A percentile compares a stretch with the other conserved stretches of the same genome.
Conservation (phyloP, 2,888 invertebrate genomes). For the Scaptomyza caliginosa region DNA sequence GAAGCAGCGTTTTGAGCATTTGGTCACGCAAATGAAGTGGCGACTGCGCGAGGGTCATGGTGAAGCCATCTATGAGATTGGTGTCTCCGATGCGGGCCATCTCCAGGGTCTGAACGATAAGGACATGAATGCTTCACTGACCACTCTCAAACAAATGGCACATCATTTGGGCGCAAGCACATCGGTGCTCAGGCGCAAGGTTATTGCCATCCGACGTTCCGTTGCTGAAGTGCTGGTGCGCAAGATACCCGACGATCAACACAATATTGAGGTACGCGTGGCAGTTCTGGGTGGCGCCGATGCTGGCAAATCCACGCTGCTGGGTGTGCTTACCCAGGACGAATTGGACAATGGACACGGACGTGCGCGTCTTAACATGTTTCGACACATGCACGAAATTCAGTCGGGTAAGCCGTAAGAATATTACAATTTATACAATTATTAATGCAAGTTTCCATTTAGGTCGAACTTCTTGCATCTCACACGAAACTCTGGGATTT, state of each 20-base stretch:
- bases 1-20: conserved; percentile 95
- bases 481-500: conserved; percentile 98
- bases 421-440: not conserved
- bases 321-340: conserved; percentile 98
- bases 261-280: conserved; percentile 94
- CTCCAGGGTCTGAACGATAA: conserved; percentile 92
- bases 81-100: conserved; percentile 95
- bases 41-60: conserved; percentile 97
- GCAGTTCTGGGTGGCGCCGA: conserved; percentile 98
- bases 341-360: conserved; percentile 98
- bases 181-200: conserved; percentile 89
- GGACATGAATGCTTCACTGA: conserved; percentile 94
- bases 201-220: conserved; percentile 85
- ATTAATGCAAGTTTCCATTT: not conserved
- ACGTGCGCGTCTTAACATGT: conserved; percentile 96
- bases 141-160: conserved; percentile 95
- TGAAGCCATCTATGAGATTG: conserved; percentile 98
- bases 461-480: conserved; percentile 97
- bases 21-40: conserved; percentile 99
- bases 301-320: conserved; percentile 97
- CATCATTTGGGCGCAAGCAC: conserved; percentile 92
- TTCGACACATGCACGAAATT: conserved; percentile 97
- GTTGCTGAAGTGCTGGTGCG: conserved; percentile 95
- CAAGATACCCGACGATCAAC: conserved; percentile 94
- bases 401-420: conserved; percentile 86